These are phyloP conservation scores for Nowickia ferox DNA, from an alignment of 2,888 invertebrate species.

Conservation along the genomic window DNA sequence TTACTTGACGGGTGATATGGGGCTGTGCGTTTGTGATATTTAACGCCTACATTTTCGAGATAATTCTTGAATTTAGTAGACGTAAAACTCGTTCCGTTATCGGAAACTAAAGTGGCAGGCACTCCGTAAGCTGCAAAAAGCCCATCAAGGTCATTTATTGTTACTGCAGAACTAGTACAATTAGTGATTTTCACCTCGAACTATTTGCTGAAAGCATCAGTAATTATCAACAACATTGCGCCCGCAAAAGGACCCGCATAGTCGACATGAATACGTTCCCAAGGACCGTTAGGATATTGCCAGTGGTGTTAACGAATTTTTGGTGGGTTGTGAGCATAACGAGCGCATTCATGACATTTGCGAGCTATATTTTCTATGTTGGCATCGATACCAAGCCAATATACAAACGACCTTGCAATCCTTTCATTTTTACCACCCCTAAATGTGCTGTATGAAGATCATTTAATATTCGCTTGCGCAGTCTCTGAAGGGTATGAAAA, in stretches of 20 bases:
- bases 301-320: constrained; percentile 40
- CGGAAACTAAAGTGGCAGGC: constrained; percentile 34
- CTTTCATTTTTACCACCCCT: constrained; percentile 57
- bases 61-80: constrained; percentile 61
- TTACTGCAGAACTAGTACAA: constrained; percentile 29
- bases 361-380: not conserved
- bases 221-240: constrained; percentile 77
- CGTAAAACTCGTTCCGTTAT: constrained; percentile 60
- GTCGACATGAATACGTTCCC: constrained; percentile 74
- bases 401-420: too few relatives aligned
- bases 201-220: constrained; percentile 48
- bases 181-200: constrained; percentile 7
- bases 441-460: too few relatives aligned
- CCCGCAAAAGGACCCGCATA: constrained; percentile 81
- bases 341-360: not conserved
- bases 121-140: constrained; percentile 74
- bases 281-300: constrained; percentile 50
- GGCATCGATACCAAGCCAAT: too few relatives aligned
- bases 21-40: constrained; percentile 58
- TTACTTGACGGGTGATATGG: constrained; percentile 73
- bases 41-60: constrained; percentile 56
- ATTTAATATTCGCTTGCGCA: too few relatives aligned
- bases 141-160: constrained; percentile 48
- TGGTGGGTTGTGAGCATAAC: too few relatives aligned
- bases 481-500: too few relatives aligned